phyloP scores from a whole-genome alignment of 2,113 vertebrate species.

The Galemys pyrenaicus region DNA sequence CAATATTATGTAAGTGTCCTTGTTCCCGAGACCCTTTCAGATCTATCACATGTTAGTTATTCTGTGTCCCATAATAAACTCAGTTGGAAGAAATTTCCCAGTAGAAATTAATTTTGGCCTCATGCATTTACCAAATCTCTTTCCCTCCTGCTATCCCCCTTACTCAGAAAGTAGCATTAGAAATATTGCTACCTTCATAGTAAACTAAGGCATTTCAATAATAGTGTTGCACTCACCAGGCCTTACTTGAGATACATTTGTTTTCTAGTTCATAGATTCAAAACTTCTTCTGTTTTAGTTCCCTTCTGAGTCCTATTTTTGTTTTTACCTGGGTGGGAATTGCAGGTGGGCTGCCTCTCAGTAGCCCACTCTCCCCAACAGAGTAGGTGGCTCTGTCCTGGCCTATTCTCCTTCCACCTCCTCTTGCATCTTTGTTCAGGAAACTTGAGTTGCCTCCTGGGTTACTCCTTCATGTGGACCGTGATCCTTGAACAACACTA shows the following conservation, averaged over 20 bases:
- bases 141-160: not conserved
- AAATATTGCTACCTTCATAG: constrained; percentile 25
- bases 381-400: not conserved
- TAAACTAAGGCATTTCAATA: constrained; percentile 36
- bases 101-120: not conserved
- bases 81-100: not conserved
- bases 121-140: constrained; percentile 7
- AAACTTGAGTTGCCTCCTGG: not conserved
- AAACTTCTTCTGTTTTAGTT: not conserved
- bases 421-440: not conserved
- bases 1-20: not conserved
- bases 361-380: not conserved
- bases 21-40: not conserved
- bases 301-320: not conserved
- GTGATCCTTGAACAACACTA: no score
- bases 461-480: not conserved
- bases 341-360: not conserved
- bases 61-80: not conserved
- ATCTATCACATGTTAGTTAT: not conserved
- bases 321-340: not conserved
- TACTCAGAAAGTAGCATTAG: constrained; percentile 27
- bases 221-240: not conserved
- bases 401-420: not conserved
- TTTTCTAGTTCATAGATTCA: not conserved
- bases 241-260: not conserved